Evolutionary conservation across 2,797 vertebrate species (phyloP), one percentile per base, ranked within the genome.

Genomic region (Sylvia borin): DNA sequence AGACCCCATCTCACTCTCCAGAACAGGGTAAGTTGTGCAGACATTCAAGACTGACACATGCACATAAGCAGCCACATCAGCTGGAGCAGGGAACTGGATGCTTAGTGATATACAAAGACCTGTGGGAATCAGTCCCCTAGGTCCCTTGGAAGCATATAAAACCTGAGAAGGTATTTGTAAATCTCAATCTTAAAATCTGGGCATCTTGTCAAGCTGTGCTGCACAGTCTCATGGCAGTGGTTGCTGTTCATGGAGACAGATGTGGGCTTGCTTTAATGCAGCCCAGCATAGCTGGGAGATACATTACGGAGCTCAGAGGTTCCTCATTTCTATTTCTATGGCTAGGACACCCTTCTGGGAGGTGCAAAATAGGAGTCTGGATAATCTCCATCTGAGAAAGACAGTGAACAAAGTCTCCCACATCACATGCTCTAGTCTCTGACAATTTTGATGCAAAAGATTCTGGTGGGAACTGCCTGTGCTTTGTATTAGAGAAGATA

Each of bases 1-100:
- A 95, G 93, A 94, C 77, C 92, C 66, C 93, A 79, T 93, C 88
- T 82, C 67, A 29, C 80, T 94, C 93, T 86, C 67, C 85, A 88
- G 79, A 93, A 80, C 45, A 90, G 85, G 38, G 38, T 73, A 65
- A 40, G 64, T 76, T 93, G 68, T 83, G 57, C 85, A 96, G 91
- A 82, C 86, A 22, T 20, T 79, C 31, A 79, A 71, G 94, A 71
- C 62, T 95, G 90, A 87, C 76, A 64, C 83, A 86, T 0, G 17
- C 73, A 73, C 55, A 50, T 82, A 88, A 88, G 85, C 82, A 94
- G 64, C 64, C 66, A 60, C 88, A 71, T 94, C 88, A 94, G 77
- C 67, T 88, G 74, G 14, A 88, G 62, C 40, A 50, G 40, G 34
- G 47, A 75, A 60, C 16, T 48, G 80, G 34, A 79, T 85, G 38